Conservation (phyloP, 2,113 vertebrate genomes). For the Notarius lentiginosus region DNA sequence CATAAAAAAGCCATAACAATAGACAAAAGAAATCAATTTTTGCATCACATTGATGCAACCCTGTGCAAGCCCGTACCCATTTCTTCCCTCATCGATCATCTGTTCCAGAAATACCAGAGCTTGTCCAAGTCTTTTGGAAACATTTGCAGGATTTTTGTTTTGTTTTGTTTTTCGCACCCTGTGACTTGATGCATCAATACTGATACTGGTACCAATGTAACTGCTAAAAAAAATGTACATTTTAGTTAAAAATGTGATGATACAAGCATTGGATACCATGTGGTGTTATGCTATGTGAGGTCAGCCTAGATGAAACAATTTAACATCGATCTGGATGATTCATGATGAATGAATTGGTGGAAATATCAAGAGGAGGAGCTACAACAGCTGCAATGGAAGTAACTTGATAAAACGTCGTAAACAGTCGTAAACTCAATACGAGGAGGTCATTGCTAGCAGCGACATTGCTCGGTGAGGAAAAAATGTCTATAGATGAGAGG, state of each 20-base stretch:
- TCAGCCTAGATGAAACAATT: background rate
- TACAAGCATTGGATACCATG: background rate
- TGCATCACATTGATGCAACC: background rate
- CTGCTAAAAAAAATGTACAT: background rate
- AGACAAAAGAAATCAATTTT: slow-evolving; percentile 33
- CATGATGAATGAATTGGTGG: background rate
- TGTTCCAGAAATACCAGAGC: background rate
- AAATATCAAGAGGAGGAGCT: background rate
- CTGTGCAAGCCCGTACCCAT: background rate
- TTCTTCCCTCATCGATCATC: slow-evolving; percentile 27
- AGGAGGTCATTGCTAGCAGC: too few species aligned
- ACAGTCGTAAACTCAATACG: background rate
- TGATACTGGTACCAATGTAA: background rate
- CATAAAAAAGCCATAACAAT: background rate
- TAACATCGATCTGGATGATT: background rate
- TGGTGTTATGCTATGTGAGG: background rate
- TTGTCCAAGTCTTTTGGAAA: background rate
- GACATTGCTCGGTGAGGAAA: background rate
- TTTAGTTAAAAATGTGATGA: background rate
- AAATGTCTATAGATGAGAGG: background rate
- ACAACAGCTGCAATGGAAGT: background rate
- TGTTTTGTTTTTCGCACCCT: too few species aligned
- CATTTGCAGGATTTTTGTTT: background rate
- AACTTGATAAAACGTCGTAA: background rate
- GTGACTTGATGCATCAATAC: background rate